A percentile compares a stretch with the other conserved stretches of the same genome.
These are phyloP conservation scores for Puntigrus tetrazona DNA, from an alignment of 2,113 vertebrate genomes.

Conservation along the genomic window DNA sequence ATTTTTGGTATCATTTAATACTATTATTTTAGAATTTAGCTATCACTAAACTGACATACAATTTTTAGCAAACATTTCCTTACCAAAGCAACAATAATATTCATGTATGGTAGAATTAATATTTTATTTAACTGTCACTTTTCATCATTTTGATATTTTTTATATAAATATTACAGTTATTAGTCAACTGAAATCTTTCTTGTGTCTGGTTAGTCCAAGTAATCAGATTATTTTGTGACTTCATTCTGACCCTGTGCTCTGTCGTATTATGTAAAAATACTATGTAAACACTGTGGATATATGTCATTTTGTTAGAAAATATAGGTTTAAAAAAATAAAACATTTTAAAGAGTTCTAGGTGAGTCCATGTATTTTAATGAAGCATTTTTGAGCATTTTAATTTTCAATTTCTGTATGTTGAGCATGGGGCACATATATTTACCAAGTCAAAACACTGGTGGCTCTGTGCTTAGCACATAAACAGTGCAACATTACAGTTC, in stretches of 20 bases:
- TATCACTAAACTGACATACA: background rate
- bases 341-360: conserved; percentile 8
- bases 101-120: background rate
- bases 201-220: background rate
- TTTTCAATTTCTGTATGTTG: background rate
- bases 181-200: background rate
- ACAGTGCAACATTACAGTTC: background rate
- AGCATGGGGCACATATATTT: background rate
- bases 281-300: conserved; percentile 29
- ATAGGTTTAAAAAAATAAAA: conserved; percentile 44
- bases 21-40: background rate
- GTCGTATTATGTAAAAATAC: conserved; percentile 34
- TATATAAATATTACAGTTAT: conserved; percentile 10
- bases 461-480: too few relatives aligned
- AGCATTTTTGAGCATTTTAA: background rate
- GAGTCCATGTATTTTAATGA: background rate
- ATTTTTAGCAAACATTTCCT: conserved; percentile 1
- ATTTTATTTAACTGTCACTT: background rate
- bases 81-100: conserved; percentile 14
- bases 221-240: conserved; percentile 20
- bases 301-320: conserved; percentile 46
- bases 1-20: background rate
- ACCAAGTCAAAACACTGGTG: too few relatives aligned
- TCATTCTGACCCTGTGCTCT: conserved; percentile 33
- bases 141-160: conserved; percentile 4